Percentiles rank a stretch among this genome's conserved stretches.
Conservation (phyloP, 2,888 invertebrate species). For the Trachelus tabidus region DNA sequence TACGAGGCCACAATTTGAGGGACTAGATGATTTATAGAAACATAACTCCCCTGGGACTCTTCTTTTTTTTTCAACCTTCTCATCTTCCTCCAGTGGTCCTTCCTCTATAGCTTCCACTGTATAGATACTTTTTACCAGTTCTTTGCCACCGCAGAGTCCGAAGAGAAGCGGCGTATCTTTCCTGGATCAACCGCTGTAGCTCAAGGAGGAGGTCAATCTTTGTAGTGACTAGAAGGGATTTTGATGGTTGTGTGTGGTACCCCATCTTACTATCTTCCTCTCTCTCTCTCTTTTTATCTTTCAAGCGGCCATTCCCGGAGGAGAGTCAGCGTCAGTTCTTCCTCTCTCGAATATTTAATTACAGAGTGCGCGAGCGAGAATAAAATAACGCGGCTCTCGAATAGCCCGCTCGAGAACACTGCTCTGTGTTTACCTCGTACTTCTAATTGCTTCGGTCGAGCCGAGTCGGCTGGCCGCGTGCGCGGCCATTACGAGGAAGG, state of each 20-base stretch:
- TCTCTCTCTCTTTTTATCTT: constrained; percentile 5
- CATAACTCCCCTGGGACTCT: constrained; percentile 52
- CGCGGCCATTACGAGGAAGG: constrained; percentile 45
- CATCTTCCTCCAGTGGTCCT: constrained; percentile 6
- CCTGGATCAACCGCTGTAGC: not conserved
- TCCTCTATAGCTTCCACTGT: constrained; percentile 1
- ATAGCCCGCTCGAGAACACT: constrained; percentile 31
- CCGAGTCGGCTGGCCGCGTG: constrained; percentile 27
- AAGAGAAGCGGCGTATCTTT: constrained; percentile 4
- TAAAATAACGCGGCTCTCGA: constrained; percentile 53
- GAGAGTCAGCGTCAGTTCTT: constrained; percentile 3
- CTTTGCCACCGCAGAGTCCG: not conserved
- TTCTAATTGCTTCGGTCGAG: constrained; percentile 57
- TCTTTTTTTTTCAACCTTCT: not conserved
- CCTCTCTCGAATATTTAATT: constrained; percentile 55
- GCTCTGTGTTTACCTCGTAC: constrained; percentile 63
- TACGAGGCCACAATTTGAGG: constrained; percentile 57
- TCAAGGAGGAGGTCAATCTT: not conserved
- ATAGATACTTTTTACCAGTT: not conserved
- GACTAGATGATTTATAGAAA: constrained; percentile 65
- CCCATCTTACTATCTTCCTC: not conserved
- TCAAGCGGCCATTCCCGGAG: constrained; percentile 23
- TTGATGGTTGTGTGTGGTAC: not conserved
- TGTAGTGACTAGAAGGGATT: not conserved
- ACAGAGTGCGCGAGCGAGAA: constrained; percentile 46